Conservation (phyloP, 2,888 invertebrate genomes). For the Hybos culiciformis region DNA sequence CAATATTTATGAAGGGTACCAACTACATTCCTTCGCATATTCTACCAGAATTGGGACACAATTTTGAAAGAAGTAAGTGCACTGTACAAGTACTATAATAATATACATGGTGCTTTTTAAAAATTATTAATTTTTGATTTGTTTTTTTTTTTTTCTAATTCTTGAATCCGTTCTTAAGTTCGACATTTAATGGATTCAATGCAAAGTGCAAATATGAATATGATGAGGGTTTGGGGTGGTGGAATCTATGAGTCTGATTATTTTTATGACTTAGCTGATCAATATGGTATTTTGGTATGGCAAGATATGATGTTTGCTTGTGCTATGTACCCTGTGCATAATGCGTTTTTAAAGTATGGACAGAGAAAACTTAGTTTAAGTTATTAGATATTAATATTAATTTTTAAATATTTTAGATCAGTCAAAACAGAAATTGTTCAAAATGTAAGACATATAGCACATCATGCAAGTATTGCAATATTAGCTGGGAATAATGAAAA, state of each 20-base stretch:
- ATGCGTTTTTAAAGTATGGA: conserved; percentile 49
- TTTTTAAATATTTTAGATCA: no score
- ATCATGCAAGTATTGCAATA: no score
- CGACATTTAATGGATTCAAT: conserved; percentile 52
- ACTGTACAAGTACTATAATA: no score
- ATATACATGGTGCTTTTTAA: no score
- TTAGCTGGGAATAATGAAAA: no score
- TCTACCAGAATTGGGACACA: conserved; percentile 58
- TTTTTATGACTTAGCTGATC: conserved; percentile 79
- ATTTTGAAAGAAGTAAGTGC: conserved; percentile 36
- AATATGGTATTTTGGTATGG: conserved; percentile 87
- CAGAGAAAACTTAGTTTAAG: neutral
- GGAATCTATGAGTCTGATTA: conserved; percentile 84
- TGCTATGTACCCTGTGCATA: conserved; percentile 75
- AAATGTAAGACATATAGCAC: no score
- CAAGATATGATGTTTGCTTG: conserved; percentile 98
- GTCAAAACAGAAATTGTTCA: no score
- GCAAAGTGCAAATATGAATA: conserved; percentile 72
- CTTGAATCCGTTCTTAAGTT: conserved; percentile 30
- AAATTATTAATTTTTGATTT: neutral
- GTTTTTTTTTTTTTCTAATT: neutral
- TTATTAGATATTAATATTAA: no score
- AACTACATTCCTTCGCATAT: conserved; percentile 86
- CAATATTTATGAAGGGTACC: conserved; percentile 89
- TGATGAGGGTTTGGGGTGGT: conserved; percentile 98